Conservation (phyloP, 1,140 invertebrate species). For the Drosophila neocordata region DNA sequence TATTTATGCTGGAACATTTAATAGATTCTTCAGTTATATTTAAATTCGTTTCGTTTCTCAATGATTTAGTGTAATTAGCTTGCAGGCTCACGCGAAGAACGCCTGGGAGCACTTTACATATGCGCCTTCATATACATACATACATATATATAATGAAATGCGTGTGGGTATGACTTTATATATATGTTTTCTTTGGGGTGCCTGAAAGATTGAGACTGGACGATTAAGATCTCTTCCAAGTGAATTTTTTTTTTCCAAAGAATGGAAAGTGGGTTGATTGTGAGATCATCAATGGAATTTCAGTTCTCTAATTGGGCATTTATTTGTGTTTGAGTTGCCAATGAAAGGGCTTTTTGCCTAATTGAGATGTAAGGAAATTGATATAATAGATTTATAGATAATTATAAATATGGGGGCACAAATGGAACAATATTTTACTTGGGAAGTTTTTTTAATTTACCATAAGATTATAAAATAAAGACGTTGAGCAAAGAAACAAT, state of each 20-base stretch:
- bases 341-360: constrained; percentile 60
- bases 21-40: constrained; percentile 70
- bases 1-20: constrained; percentile 78
- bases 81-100: constrained; percentile 20
- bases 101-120: background rate
- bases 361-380: constrained; percentile 61
- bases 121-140: constrained; percentile 5
- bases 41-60: constrained; percentile 69
- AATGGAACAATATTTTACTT: background rate
- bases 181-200: constrained; percentile 16
- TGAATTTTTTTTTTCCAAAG: constrained; percentile 28
- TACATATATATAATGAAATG: constrained; percentile 5
- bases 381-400: constrained; percentile 21
- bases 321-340: constrained; percentile 16
- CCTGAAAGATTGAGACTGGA: constrained; percentile 20
- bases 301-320: constrained; percentile 43
- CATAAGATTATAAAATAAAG: background rate
- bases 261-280: constrained; percentile 60
- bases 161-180: background rate
- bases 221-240: constrained; percentile 74
- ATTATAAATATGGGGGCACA: constrained; percentile 3
- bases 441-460: background rate
- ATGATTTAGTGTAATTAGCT: constrained; percentile 75
- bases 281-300: constrained; percentile 67
- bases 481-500: too few species aligned